These are phyloP conservation scores for Eospalax fontanierii DNA, from an alignment of 2,797 vertebrate species.

Conservation along the genomic window DNA sequence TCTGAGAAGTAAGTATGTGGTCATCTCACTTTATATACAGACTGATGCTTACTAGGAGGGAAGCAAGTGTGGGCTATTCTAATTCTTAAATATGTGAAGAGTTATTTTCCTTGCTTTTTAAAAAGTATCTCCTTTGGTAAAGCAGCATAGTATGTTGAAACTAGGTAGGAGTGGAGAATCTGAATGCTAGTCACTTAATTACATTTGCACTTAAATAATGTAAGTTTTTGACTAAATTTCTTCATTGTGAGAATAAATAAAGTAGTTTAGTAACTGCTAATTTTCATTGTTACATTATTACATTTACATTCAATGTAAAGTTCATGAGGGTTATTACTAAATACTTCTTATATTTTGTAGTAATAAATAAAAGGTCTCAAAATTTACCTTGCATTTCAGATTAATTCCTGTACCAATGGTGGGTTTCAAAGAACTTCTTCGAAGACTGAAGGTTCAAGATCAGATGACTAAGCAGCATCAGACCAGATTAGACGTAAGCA, in stretches of 20 bases:
- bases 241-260: slow-evolving; percentile 42
- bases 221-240: slow-evolving; percentile 48
- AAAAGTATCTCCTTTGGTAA: background rate
- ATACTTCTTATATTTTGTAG: slow-evolving; percentile 26
- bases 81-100: background rate
- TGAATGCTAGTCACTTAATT: slow-evolving; percentile 3
- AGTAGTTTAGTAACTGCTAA: background rate
- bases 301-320: slow-evolving; percentile 53
- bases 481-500: slow-evolving; percentile 96
- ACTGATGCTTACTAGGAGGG: slow-evolving; percentile 20
- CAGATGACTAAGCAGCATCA: slow-evolving; percentile 99
- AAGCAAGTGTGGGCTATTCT: background rate
- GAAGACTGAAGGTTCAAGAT: slow-evolving; percentile 97
- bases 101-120: slow-evolving; percentile 45
- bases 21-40: background rate
- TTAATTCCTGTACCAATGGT: slow-evolving; percentile 99
- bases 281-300: background rate
- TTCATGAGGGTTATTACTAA: slow-evolving; percentile 52
- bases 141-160: background rate
- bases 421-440: slow-evolving; percentile 97
- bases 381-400: slow-evolving; percentile 87
- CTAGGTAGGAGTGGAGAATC: background rate
- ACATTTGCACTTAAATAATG: slow-evolving; percentile 55
- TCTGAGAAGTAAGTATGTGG: slow-evolving; percentile 95
- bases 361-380: background rate